Base-by-base conservation (phyloP, 2,888 invertebrate species). In the Polydrusus cervinus region DNA sequence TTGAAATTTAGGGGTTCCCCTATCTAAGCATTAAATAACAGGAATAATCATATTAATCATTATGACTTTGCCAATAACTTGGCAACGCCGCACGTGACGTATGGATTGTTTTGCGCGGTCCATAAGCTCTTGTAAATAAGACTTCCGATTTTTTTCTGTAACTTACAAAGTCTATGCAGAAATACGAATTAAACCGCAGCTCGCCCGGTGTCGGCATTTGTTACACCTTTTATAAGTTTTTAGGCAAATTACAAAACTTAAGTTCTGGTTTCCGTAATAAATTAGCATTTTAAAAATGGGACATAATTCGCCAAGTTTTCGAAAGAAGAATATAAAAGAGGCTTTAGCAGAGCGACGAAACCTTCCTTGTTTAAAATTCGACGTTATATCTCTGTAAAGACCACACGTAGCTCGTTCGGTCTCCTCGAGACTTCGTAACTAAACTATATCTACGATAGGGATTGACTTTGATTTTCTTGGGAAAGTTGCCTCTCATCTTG, bases 321-420 rank as follows among this genome's bases (percentile, higher is more conserved):
- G 74, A 68, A 65, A 34, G 60, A 67, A 71, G 78, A 79, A 78
- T 80, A 70, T 72, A 71, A 75, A 70, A 74, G 74, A 75, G 71
- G 71, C 49, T 66, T 51, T 72, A 38, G 68, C 20, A 40, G 43
- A 53, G 64, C 71, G 69, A 67, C 68, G 74, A 77, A 79, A 80
- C 79, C 80, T 77, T 77, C 78, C 80, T 78, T 81, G 80, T 81
- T 81, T 84, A 84, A 84, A 84, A 85, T 85, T 85, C 84, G 84
- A 81, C 83, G 82, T 83, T 82, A 85, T 84, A 85, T 84, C 85
- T 83, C 80, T 79, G 80, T 79, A 84, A 85, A 85, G 84, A 84
- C 84, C 83, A 81, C 86, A 86, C 86, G 86, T 85, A 82, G 82
- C 80, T 65, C 79, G 80, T 75, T 79, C 80, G 80, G 79, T 80